Evolutionary conservation across 2,113 vertebrate species (phyloP).

Genomic region (Ophiodon elongatus): DNA sequence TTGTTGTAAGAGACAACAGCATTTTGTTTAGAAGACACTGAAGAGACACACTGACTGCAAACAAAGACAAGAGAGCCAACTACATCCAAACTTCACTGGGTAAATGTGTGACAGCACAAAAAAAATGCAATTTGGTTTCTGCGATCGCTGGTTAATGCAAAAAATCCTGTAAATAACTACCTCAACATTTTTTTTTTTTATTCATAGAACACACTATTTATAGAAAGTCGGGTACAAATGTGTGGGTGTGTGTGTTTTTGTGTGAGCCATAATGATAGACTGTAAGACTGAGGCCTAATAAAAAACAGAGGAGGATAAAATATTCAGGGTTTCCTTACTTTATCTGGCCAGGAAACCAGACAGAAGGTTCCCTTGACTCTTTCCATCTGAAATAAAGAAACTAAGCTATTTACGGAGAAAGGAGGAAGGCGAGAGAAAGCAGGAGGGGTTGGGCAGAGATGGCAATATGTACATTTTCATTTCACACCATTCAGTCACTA

Average conservation of each 20-base stretch:
- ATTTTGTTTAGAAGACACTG: not conserved
- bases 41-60: not conserved
- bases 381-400: conserved; percentile 50
- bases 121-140: not conserved
- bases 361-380: conserved; percentile 31
- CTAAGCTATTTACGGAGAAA: conserved; percentile 6
- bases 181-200: not conserved
- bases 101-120: not conserved
- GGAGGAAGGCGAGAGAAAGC: not conserved
- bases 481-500: conserved; percentile 58
- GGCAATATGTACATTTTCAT: conserved; percentile 37
- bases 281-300: conserved; percentile 59
- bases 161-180: not conserved
- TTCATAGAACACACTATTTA: conserved; percentile 41
- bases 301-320: conserved; percentile 55
- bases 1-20: not conserved
- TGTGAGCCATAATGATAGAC: conserved; percentile 62
- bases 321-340: conserved; percentile 42
- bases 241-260: conserved; percentile 31
- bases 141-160: not conserved
- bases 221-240: conserved; percentile 19
- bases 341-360: conserved; percentile 30
- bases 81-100: not conserved
- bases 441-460: not conserved
- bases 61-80: too few relatives aligned